Evolutionary conservation across 2,888 invertebrate species (phyloP), one percentile per base, ranked within the genome.

Genomic region (Polyommatus iphigenia): DNA sequence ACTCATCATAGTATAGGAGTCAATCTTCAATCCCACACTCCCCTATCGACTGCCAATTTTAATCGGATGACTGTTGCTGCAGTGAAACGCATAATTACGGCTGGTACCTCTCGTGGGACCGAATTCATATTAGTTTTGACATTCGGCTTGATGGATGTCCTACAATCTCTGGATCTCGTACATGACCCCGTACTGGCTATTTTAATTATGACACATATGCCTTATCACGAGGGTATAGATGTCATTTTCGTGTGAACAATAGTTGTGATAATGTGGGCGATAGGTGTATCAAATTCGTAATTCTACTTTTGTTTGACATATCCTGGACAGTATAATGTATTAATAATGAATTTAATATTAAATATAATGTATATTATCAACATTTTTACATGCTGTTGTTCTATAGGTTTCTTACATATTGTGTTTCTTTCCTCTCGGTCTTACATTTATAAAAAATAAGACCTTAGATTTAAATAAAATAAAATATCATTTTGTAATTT

Each of bases 81-180:
- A 92, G 89, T 87, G 86, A 88, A 91, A 91, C 89, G 90, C 90
- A 91, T 92, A 92, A 93, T 94, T 92, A 92, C 85, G 81, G 82
- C 81, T 90, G 87, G 85, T 85, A 86, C 87, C 86, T 93, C 93
- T 92, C 94, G 90, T 91, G 93, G 92, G 93, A 92, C 90, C 83
- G 82, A 83, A 86, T 88, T 89, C 89, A 91, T 93, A 94, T 94
- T 94, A 92, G 93, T 92, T 94, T 93, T 94, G 94, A 94, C 94
- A 91, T 91, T 91, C 88, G 89, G 90, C 93, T 90, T 94, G 94
- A 94, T 93, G 90, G 94, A 94, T 94, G 90, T 88, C 88, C 87
- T 87, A 89, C 92, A 92, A 94, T 94, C 93, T 90, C 81, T 77
- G 75, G 76, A 83, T 83, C 82, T 81, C 90, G 91, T 90, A 90